Percentiles rank a stretch among this genome's conserved stretches.
phyloP scores from a whole-genome alignment of 1,140 invertebrate species.

The Battus philenor region DNA sequence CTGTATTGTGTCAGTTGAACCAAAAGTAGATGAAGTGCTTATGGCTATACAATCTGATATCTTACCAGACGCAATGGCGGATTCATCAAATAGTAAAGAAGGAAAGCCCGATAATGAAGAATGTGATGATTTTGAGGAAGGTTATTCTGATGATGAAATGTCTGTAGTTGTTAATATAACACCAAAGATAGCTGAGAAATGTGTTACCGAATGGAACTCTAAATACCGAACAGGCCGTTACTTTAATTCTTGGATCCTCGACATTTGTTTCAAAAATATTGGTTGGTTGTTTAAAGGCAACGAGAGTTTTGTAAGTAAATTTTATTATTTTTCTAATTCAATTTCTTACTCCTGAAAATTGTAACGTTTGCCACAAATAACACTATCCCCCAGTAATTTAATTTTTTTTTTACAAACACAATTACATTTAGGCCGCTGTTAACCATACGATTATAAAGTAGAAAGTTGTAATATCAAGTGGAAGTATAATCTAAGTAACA shows the following conservation, averaged over 20 bases:
- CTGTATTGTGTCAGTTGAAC: slow-evolving; percentile 82
- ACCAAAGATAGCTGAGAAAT: slow-evolving; percentile 24
- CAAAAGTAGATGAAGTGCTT: slow-evolving; percentile 64
- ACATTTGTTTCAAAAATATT: slow-evolving; percentile 76
- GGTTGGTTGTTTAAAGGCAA: slow-evolving; percentile 57
- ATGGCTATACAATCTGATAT: slow-evolving; percentile 48
- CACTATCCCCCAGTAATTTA: no score
- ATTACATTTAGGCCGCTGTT: no score
- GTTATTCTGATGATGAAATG: slow-evolving; percentile 66
- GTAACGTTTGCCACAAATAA: no score
- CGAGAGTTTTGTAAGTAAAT: slow-evolving; percentile 51
- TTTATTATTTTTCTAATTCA: no score
- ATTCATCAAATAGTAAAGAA: slow-evolving; percentile 27
- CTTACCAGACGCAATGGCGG: slow-evolving; percentile 21
- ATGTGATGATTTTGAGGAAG: slow-evolving; percentile 66
- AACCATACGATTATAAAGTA: no score
- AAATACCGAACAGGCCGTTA: slow-evolving; percentile 23
- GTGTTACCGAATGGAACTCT: slow-evolving; percentile 38
- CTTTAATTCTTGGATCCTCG: slow-evolving; percentile 74
- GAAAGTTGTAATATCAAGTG: no score
- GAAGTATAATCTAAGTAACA: no score
- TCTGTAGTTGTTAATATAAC: slow-evolving; percentile 24
- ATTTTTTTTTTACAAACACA: no score
- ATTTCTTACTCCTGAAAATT: no score
- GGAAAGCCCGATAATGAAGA: slow-evolving; percentile 40